Evolutionary conservation across 2,113 vertebrate genomes (phyloP), one percentile per base, ranked within the genome.

Genomic region (Telmatochromis brichardi): DNA sequence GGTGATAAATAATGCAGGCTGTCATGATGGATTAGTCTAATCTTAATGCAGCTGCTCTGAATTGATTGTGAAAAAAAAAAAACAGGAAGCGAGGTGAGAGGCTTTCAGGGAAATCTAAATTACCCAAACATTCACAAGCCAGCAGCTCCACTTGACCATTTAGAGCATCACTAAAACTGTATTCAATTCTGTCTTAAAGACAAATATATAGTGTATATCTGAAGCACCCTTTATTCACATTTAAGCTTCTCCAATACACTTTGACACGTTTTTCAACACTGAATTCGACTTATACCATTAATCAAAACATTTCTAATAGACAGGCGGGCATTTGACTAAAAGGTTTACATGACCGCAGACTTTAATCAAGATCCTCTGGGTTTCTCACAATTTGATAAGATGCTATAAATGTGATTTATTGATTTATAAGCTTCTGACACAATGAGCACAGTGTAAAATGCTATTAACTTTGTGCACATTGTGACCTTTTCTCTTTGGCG

Each of bases 1-100:
- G 81, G 63, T 86, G 84, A 93, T 95, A 90, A 96, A 96, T 96
- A 95, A 96, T 96, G 90, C 93, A 96, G 76, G 78, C 11, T 10
- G 14, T 81, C 53, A 88, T 86, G 91, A 94, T 92, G 81, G 93
- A 93, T 94, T 90, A 79, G 87, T 89, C 89, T 89, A 89, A 90
- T 94, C 88, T 93, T 93, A 94, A 93, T 92, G 91, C 78, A 87
- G 92, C 81, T 92, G 86, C 82, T 90, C 84, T 80, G 84, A 88
- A 93, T 89, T 92, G 88, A 94, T 91, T 92, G 80, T 28, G 1
- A 2, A 14, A 42, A 47, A 71, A 68, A 54, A 55, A 55, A 85
- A 92, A 79, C 76, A 90, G 88, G 85, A 88, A 92, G 87, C 84
- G 76, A 86, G 81, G 50, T 5, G 7, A 89, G 42, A 92, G 51